phyloP scores from a whole-genome alignment of 2,888 invertebrate species.

The Rhagonycha fulva region DNA sequence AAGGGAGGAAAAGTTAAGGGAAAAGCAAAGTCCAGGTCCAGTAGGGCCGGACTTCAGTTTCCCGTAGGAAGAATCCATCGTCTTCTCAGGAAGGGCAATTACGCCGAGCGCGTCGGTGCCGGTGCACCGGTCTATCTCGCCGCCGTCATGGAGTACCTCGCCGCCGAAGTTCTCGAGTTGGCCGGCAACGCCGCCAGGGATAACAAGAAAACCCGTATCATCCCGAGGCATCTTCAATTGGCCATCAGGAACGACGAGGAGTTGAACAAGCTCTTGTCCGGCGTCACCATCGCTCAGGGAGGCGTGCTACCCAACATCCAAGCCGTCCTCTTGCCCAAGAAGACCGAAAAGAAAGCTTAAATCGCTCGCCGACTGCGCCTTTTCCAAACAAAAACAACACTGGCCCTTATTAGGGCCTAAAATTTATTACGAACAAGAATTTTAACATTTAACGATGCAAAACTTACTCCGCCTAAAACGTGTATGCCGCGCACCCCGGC shows the following conservation, averaged over 20 bases:
- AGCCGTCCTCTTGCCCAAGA: slow-evolving; percentile 74
- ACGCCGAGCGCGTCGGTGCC: slow-evolving; percentile 63
- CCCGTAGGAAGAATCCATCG: slow-evolving; percentile 66
- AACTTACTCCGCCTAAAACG: too few relatives aligned
- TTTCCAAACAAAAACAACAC: not conserved
- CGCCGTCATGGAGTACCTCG: slow-evolving; percentile 69
- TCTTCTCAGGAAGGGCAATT: slow-evolving; percentile 64
- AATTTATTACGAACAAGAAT: not conserved
- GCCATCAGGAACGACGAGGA: slow-evolving; percentile 85
- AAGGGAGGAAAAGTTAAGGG: slow-evolving; percentile 55
- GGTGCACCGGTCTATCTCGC: slow-evolving; percentile 61
- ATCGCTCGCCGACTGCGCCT: not conserved
- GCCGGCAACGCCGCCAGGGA: slow-evolving; percentile 70
- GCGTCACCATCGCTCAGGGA: slow-evolving; percentile 57
- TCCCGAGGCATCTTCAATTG: slow-evolving; percentile 77
- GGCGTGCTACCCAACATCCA: slow-evolving; percentile 84
- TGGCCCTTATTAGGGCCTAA: not conserved
- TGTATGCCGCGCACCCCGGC: too few relatives aligned
- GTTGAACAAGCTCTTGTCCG: slow-evolving; percentile 57
- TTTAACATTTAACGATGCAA: too few relatives aligned
- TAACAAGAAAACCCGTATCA: slow-evolving; percentile 73
- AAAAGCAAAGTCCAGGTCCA: slow-evolving; percentile 59
- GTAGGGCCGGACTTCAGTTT: slow-evolving; percentile 62
- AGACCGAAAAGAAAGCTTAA: slow-evolving; percentile 53
- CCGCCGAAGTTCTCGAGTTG: slow-evolving; percentile 72